Percentiles rank a stretch among this genome's conserved stretches.
Evolutionary conservation across 2,113 vertebrate genomes (phyloP).

Genomic region (Melanotaenia duboulayi): DNA sequence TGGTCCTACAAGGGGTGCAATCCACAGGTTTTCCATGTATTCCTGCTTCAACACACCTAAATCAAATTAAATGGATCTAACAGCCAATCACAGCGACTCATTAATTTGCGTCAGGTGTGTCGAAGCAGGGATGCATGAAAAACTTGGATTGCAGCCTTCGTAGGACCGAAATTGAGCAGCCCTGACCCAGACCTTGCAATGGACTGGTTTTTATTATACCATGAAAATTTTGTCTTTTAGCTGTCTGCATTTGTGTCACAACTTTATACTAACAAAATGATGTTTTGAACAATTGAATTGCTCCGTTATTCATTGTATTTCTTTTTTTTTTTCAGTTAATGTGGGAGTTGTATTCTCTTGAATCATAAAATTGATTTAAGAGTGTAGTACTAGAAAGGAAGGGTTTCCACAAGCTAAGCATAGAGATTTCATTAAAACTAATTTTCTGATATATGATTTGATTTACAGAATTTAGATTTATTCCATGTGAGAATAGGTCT

Average conservation of each 20-base stretch:
- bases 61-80: too few relatives aligned
- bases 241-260: constrained; percentile 40
- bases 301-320: not conserved
- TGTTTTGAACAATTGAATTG: constrained; percentile 8
- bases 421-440: constrained; percentile 27
- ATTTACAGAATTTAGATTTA: not conserved
- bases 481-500: constrained; percentile 2
- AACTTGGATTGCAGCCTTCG: too few relatives aligned
- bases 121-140: too few relatives aligned
- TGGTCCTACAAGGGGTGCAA: too few relatives aligned
- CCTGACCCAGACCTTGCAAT: too few relatives aligned
- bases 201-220: constrained; percentile 58
- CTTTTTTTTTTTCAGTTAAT: constrained; percentile 4
- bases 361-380: not conserved
- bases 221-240: constrained; percentile 44
- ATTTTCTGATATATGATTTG: constrained; percentile 20
- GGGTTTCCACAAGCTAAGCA: constrained; percentile 5
- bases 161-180: too few relatives aligned
- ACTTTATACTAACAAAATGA: constrained; percentile 29
- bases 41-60: too few relatives aligned
- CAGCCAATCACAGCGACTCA: too few relatives aligned
- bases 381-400: constrained; percentile 9
- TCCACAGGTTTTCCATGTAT: too few relatives aligned
- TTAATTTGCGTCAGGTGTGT: too few relatives aligned
- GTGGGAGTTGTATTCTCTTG: not conserved